phyloP scores from a whole-genome alignment of 2,797 vertebrate genomes.

The Acomys russatus region DNA sequence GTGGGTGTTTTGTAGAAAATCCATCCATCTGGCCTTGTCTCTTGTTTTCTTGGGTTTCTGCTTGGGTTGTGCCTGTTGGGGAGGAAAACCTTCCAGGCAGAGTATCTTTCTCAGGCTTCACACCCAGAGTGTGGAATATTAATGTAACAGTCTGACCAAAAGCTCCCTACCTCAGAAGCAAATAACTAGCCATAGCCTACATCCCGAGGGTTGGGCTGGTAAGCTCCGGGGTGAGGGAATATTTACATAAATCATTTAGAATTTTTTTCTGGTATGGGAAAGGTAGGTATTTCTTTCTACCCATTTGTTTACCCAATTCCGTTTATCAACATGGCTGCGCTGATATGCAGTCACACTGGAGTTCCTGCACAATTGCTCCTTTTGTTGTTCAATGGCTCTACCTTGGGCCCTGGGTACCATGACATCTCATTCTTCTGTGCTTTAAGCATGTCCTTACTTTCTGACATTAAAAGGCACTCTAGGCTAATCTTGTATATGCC shows the following conservation, averaged over 20 bases:
- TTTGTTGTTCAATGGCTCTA: neutral
- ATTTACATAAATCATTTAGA: neutral
- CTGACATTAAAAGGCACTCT: neutral
- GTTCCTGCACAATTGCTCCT: neutral
- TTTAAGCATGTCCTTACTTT: neutral
- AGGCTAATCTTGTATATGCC: neutral
- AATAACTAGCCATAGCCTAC: neutral
- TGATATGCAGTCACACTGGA: neutral
- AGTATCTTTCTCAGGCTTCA: neutral
- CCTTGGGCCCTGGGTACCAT: neutral
- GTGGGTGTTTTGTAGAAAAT: neutral
- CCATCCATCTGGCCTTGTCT: neutral
- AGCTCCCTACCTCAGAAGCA: neutral
- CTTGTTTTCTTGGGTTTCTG: neutral
- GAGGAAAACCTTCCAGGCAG: neutral
- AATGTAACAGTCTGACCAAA: neutral
- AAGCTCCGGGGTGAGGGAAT: neutral
- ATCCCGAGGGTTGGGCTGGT: neutral
- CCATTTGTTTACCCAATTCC: conserved; percentile 40
- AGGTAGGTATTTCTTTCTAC: neutral
- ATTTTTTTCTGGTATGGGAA: neutral
- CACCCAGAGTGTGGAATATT: neutral
- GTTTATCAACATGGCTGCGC: neutral
- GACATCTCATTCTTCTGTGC: neutral
- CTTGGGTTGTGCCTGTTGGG: neutral